Conservation (phyloP, 1,140 invertebrate genomes). For the Hydropsyche tenuis region DNA sequence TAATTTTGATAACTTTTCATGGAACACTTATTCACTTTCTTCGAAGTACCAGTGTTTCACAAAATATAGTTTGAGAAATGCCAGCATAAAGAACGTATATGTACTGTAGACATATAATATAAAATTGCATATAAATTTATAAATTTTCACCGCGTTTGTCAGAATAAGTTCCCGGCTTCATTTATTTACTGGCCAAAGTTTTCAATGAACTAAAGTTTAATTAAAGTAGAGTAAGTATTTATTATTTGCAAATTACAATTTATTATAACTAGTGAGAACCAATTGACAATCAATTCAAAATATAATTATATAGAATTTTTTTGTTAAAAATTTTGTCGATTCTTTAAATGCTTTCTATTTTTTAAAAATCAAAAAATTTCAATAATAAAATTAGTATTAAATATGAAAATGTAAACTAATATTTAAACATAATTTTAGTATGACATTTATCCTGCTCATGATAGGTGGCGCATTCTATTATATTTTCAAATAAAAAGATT, state of each 20-base stretch:
- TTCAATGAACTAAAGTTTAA: not conserved
- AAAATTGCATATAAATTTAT: too few species aligned
- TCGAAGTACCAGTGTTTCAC: too few species aligned
- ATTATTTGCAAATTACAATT: too few species aligned
- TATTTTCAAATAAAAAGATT: not conserved
- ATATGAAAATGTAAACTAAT: not conserved
- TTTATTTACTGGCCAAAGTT: not conserved
- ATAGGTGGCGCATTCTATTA: slow-evolving; percentile 15
- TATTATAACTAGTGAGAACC: too few species aligned
- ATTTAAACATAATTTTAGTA: not conserved
- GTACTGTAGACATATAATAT: too few species aligned
- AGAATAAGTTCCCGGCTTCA: not conserved
- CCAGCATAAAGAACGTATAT: too few species aligned
- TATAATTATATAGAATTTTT: not conserved
- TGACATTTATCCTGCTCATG: not conserved
- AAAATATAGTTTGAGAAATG: too few species aligned
- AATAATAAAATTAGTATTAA: not conserved
- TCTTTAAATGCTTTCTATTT: not conserved
- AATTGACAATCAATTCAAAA: not conserved
- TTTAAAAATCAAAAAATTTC: not conserved
- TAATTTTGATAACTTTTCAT: too few species aligned
- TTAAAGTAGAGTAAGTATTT: slow-evolving; percentile 6
- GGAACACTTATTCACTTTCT: too few species aligned
- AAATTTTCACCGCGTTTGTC: not conserved
- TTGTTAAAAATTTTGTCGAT: not conserved